Evolutionary conservation across 2,888 invertebrate genomes (phyloP).

Genomic region (Apotomis capreana): DNA sequence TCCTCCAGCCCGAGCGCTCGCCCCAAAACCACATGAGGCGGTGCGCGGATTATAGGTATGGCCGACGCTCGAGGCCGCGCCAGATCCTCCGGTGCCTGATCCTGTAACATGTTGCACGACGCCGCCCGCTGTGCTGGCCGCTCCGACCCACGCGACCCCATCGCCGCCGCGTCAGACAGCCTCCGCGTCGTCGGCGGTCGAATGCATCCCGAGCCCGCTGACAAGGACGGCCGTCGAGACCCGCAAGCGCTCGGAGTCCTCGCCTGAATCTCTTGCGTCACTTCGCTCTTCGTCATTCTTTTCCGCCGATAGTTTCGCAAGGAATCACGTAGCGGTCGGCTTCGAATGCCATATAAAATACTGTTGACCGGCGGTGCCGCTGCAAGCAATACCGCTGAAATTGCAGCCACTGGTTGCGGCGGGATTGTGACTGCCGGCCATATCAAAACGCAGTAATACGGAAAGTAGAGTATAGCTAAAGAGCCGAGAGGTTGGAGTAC

Average conservation of each 20-base stretch:
- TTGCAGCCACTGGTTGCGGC: conserved; percentile 78
- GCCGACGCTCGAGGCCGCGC: conserved; percentile 68
- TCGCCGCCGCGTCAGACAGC: conserved; percentile 75
- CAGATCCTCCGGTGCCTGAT: conserved; percentile 79
- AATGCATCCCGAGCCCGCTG: conserved; percentile 79
- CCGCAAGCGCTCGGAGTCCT: conserved; percentile 91
- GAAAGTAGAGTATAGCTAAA: conserved; percentile 88
- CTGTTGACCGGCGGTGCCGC: conserved; percentile 89
- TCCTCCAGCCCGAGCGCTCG: conserved; percentile 83
- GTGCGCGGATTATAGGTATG: conserved; percentile 79
- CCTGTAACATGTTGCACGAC: conserved; percentile 88
- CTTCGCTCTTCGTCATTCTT: conserved; percentile 89
- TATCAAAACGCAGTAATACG: conserved; percentile 88
- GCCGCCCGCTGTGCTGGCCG: conserved; percentile 84
- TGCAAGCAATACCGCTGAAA: conserved; percentile 86
- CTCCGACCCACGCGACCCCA: conserved; percentile 71
- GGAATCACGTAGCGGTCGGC: conserved; percentile 87
- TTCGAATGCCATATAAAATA: conserved; percentile 90
- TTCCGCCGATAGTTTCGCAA: conserved; percentile 91
- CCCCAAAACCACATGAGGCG: conserved; percentile 84
- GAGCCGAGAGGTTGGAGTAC: conserved; percentile 89
- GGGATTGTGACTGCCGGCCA: conserved; percentile 83
- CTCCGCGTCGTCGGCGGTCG: conserved; percentile 74
- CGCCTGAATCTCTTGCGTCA: conserved; percentile 91
- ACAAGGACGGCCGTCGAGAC: conserved; percentile 88